Base-by-base conservation (phyloP, 2,888 invertebrate genomes). In the Craniophora ligustri region DNA sequence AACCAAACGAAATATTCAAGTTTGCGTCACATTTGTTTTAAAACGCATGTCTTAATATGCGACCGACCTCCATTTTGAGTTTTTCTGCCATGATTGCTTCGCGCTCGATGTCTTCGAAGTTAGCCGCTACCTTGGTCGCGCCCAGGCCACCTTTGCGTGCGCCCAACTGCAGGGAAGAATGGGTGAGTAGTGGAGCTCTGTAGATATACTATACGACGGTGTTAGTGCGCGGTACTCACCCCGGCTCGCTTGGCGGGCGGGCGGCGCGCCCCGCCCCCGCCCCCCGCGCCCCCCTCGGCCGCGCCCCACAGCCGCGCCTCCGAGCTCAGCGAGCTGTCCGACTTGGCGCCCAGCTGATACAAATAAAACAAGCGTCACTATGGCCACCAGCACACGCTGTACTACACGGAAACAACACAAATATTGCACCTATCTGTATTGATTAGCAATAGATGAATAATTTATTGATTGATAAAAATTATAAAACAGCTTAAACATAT, bases 31-130 rank as follows among this genome's bases (percentile, higher is more conserved):
- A 23, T 10, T 10, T 3, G n/a, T n/a, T n/a, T n/a, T n/a, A n/a
- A n/a, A n/a, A 23, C 2, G 23, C 10, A 23, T 10, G 8, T 10
- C 8, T 23, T 16, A 21, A 23, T 8, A 10, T 23, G 10, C n/a
- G n/a, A 10, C 15, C 6, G 77, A 83, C 89, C 88, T 93, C 92
- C 75, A 86, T 75, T 74, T 95, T 95, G 39, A 96, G 94, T 85
- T 97, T 97, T 88, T 98, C 97, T 2, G 97, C 96, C 87, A 97
- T 94, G 76, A 96, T 96, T 5, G 98, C 99, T 79, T 97, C 97
- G 66, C 96, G 96, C 89, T 99, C 99, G 59, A 99, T 95, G 81
- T 98, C 99, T 13, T 97, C 97, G 87, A 99, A 99, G 91, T 99
- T 98, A 3, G 98, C 95, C 78, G 97, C 97, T 18, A 99, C 98